Conservation (phyloP, 2,113 vertebrate genomes). For the Plotosus lineatus region DNA sequence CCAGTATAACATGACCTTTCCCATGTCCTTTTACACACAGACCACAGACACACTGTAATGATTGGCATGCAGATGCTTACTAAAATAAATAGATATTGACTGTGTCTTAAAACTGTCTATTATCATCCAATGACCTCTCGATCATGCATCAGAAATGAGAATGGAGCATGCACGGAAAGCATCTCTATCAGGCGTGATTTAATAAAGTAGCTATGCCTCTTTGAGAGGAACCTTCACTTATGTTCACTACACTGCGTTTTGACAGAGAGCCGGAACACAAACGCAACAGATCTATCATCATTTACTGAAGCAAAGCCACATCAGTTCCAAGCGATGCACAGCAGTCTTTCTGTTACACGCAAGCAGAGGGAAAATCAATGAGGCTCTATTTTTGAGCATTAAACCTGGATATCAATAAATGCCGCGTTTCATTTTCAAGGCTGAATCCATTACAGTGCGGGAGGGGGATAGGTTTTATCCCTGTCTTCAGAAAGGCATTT, state of each 20-base stretch:
- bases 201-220: constrained; percentile 42
- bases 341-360: constrained; percentile 35
- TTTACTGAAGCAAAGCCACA: constrained; percentile 44
- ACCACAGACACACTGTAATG: not conserved
- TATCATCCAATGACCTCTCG: constrained; percentile 22
- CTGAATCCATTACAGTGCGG: constrained; percentile 51
- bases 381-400: constrained; percentile 56
- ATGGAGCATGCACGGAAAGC: constrained; percentile 23
- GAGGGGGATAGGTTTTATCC: constrained; percentile 45
- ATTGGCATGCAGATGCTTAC: constrained; percentile 3
- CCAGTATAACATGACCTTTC: constrained; percentile 24
- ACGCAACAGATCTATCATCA: constrained; percentile 49
- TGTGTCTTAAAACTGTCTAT: constrained; percentile 25
- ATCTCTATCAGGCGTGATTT: constrained; percentile 44
- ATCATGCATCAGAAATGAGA: constrained; percentile 6
- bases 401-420: constrained; percentile 58
- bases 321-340: constrained; percentile 37
- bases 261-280: constrained; percentile 37
- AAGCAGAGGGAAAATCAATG: constrained; percentile 54
- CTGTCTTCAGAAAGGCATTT: constrained; percentile 34
- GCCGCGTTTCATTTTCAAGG: constrained; percentile 51
- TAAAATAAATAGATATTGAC: constrained; percentile 16
- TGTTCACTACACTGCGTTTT: constrained; percentile 22
- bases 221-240: constrained; percentile 34
- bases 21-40: constrained; percentile 16